Evolutionary conservation across 1,140 invertebrate genomes (phyloP).

Genomic region (Dufourea novaeangliae): DNA sequence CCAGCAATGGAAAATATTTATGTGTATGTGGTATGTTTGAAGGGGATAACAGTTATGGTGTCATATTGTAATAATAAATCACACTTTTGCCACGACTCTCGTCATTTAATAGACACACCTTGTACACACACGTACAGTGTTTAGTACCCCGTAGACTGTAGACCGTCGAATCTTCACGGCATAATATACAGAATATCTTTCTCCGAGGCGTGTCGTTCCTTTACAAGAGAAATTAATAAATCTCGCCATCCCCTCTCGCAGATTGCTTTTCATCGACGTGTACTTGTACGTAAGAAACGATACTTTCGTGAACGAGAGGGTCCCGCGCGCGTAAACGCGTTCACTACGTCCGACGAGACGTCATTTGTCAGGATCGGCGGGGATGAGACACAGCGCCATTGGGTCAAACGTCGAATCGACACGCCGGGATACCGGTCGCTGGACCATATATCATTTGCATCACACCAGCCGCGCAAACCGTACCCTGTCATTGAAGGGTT

Average conservation of each 20-base stretch:
- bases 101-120: too few species aligned
- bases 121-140: too few species aligned
- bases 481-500: slow-evolving; percentile 20
- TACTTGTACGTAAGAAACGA: too few species aligned
- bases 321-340: slow-evolving; percentile 4
- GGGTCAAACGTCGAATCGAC: slow-evolving; percentile 30
- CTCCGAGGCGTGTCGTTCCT: too few species aligned
- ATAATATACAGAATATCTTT: neutral
- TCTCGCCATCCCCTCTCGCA: neutral
- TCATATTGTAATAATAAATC: too few species aligned
- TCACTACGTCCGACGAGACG: neutral
- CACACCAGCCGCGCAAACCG: neutral
- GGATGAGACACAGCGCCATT: too few species aligned
- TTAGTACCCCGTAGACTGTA: neutral
- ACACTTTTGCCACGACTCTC: too few species aligned
- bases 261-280: neutral
- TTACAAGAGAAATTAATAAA: slow-evolving; percentile 16
- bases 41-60: too few species aligned
- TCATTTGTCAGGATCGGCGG: slow-evolving; percentile 39
- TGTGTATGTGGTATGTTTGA: too few species aligned
- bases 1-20: too few species aligned
- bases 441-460: slow-evolving; percentile 39
- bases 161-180: neutral
- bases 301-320: too few species aligned
- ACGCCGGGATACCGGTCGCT: slow-evolving; percentile 15